Base-by-base conservation (phyloP, 2,113 vertebrate genomes). In the Heterocephalus glaber region DNA sequence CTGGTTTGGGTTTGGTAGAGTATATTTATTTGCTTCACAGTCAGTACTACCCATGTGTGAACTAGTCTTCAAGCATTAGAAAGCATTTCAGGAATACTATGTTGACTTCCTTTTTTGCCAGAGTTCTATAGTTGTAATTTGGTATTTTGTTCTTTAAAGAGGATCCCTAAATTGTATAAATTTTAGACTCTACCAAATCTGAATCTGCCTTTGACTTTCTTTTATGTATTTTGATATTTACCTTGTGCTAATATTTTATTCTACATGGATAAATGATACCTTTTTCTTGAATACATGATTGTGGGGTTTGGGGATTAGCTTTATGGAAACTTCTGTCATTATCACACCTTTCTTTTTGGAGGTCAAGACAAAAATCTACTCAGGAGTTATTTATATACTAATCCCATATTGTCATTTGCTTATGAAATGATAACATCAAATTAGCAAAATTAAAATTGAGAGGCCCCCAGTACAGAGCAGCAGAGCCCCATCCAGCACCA, bases 161-260 rank as follows among this genome's bases (percentile, higher is more conserved):
- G 13, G 19, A 84, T 82, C 11, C 56, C 10, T 13, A 52, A 47
- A 56, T 66, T 77, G 19, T 30, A 5, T 56, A 77, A 11, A 14
- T 86, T 86, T 91, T 68, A 86, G 61, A n/a, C 2, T 44, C 22
- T 54, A 72, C 24, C 7, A 77, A 92, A 86, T 4, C 10, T 86
- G 35, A 20, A 61, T 86, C 38, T 76, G 12, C 2, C n/a, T 7
- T 1, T 76, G 26, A 56, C 6, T 90, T 92, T 33, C 17, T 77
- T 82, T 90, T 60, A 44, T 44, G 30, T 68, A 20, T 63, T 58
- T 70, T 83, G 38, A 30, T 74, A 38, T 86, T 77, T 95, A 28
- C n/a, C 20, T 91, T 89, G 38, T 49, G 12, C 52, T 79, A 96
- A n/a, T 81, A 84, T 83, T 95, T 89, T 80, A 38, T 56, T 84